Percentiles rank a stretch among this genome's conserved stretches.
Conservation (phyloP, 2,113 vertebrate species). For the Megaleporinus macrocephalus region DNA sequence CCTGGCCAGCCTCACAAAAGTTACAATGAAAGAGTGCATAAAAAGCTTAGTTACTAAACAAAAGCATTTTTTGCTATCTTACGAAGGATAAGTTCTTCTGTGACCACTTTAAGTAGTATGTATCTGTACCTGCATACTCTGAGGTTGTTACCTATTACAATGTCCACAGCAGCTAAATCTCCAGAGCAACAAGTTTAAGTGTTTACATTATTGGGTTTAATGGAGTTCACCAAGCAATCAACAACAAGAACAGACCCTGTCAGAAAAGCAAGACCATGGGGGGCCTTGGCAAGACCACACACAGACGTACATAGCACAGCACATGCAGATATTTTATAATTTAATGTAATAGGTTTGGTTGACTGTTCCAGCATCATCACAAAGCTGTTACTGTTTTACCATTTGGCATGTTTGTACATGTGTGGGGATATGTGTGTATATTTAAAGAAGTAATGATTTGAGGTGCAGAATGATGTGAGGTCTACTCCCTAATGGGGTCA, state of each 20-base stretch:
- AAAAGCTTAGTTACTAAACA: no score
- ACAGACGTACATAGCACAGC: constrained; percentile 13
- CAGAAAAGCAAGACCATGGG: constrained; percentile 25
- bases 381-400: neutral
- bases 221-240: constrained; percentile 13
- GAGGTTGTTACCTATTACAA: constrained; percentile 19
- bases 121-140: neutral
- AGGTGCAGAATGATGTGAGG: constrained; percentile 2
- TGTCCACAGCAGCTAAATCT: neutral
- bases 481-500: constrained; percentile 32
- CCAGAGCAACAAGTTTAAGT: constrained; percentile 24
- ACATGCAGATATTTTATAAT: neutral
- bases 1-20: no score
- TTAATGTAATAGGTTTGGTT: neutral
- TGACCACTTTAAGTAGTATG: no score
- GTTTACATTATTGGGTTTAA: constrained; percentile 29
- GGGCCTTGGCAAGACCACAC: constrained; percentile 32
- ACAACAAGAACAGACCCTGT: neutral
- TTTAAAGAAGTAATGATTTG: constrained; percentile 16
- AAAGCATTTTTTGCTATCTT: no score
- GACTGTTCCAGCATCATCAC: neutral
- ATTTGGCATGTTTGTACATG: constrained; percentile 10
- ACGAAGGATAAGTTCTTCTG: no score
- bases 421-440: neutral
- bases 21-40: no score